Evolutionary conservation across 2,888 invertebrate species (phyloP).

Genomic region (Coenonympha glycerion): DNA sequence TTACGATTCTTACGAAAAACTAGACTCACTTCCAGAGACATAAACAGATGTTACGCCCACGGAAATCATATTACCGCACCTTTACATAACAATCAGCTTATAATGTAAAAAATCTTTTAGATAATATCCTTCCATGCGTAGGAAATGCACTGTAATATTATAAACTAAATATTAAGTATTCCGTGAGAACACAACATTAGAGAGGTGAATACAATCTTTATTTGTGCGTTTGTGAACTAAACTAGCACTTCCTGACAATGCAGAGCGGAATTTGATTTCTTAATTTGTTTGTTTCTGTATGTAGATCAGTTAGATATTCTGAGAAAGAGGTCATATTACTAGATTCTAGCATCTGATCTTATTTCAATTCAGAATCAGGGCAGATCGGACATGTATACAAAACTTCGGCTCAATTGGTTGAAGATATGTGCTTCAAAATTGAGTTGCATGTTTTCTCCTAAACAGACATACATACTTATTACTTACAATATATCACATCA

Average conservation of each 20-base stretch:
- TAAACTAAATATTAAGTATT: not conserved
- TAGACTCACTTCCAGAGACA: conserved; percentile 11
- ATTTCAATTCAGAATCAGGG: too few relatives aligned
- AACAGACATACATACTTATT: too few relatives aligned
- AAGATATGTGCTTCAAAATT: too few relatives aligned
- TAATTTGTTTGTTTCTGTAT: not conserved
- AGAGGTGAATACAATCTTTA: conserved; percentile 7
- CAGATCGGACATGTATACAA: too few relatives aligned
- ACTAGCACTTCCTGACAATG: conserved; percentile 7
- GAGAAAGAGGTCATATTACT: too few relatives aligned
- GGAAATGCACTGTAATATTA: not conserved
- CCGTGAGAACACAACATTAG: conserved; percentile 9
- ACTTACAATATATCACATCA: too few relatives aligned
- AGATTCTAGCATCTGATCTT: too few relatives aligned
- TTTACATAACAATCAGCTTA: conserved; percentile 11
- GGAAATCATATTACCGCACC: conserved; percentile 14
- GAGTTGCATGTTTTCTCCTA: too few relatives aligned
- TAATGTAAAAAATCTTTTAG: conserved; percentile 13
- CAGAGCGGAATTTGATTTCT: not conserved
- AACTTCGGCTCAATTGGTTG: too few relatives aligned
- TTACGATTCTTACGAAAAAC: conserved; percentile 1
- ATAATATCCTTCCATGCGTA: conserved; percentile 20
- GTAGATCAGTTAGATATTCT: too few relatives aligned
- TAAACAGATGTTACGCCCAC: conserved; percentile 21
- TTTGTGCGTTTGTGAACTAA: conserved; percentile 7